Conservation (phyloP, 2,113 vertebrate genomes). For the Lasiurus cinereus region DNA sequence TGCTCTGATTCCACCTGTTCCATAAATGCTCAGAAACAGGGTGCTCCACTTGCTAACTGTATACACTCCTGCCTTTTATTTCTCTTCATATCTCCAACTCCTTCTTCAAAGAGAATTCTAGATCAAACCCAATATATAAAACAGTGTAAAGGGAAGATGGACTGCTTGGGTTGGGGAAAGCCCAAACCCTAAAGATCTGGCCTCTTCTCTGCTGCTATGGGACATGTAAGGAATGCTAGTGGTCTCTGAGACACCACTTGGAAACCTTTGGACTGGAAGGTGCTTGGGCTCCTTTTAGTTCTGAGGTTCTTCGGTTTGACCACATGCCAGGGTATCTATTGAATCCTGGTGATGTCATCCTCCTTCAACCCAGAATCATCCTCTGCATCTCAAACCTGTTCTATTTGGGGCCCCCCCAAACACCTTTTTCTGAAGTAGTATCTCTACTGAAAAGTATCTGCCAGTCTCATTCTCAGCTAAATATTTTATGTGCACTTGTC, state of each 20-base stretch:
- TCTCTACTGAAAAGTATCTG: background rate
- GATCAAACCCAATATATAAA: background rate
- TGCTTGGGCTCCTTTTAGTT: background rate
- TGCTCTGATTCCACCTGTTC: no score
- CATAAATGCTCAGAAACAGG: background rate
- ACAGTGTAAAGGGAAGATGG: background rate
- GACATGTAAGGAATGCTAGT: background rate
- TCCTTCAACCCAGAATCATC: background rate
- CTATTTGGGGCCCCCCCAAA: background rate
- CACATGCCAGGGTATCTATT: background rate
- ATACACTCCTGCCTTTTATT: background rate
- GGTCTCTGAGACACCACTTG: background rate
- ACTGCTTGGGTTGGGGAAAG: background rate
- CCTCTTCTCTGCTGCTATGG: background rate
- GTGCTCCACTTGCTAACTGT: background rate
- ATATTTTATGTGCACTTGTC: constrained; percentile 64
- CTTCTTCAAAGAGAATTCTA: constrained; percentile 53
- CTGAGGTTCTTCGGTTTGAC: background rate
- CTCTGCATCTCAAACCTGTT: background rate
- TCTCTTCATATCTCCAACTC: background rate
- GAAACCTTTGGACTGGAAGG: background rate
- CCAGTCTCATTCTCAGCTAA: constrained; percentile 19
- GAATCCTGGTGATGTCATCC: background rate
- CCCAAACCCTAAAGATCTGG: background rate
- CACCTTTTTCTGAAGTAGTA: background rate